A percentile compares a stretch with the other conserved stretches of the same genome.
phyloP scores from a whole-genome alignment of 2,888 invertebrate genomes.

The Ellobium chinense region DNA sequence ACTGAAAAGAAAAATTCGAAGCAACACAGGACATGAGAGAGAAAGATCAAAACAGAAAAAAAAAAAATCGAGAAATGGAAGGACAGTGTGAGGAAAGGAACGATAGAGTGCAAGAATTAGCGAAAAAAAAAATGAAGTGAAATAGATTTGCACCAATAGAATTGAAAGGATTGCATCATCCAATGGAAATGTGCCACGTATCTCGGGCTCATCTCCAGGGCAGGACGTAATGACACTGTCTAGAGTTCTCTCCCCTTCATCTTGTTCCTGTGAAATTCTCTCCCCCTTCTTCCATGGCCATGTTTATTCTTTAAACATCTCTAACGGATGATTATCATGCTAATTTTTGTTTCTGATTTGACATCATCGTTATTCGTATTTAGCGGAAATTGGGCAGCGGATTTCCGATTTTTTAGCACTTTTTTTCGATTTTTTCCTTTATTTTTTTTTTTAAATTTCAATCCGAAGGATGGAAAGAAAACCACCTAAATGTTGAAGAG shows the following conservation, averaged over 20 bases:
- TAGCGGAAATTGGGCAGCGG: conserved; percentile 25
- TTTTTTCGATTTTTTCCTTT: neutral
- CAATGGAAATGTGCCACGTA: neutral
- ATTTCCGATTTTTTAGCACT: neutral
- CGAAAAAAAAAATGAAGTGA: neutral
- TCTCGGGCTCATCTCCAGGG: neutral
- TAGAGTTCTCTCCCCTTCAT: neutral
- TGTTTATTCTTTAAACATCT: conserved; percentile 6
- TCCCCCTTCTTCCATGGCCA: neutral
- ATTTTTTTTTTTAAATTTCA: neutral
- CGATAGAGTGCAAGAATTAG: neutral
- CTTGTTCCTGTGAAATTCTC: no score
- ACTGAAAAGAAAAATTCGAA: no score
- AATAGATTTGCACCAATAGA: conserved; percentile 1
- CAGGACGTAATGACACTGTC: conserved; percentile 15
- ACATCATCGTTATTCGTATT: conserved; percentile 16
- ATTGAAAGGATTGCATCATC: conserved; percentile 21
- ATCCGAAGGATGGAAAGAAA: neutral
- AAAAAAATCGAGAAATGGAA: conserved; percentile 1
- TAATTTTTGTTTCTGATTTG: conserved; percentile 26
- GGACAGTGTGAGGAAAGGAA: neutral
- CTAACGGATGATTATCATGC: conserved; percentile 11
- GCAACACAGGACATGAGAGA: no score
- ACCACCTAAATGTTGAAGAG: neutral
- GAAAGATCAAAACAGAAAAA: no score